phyloP scores from a whole-genome alignment of 2,888 invertebrate genomes.

The Agrochola litura region DNA sequence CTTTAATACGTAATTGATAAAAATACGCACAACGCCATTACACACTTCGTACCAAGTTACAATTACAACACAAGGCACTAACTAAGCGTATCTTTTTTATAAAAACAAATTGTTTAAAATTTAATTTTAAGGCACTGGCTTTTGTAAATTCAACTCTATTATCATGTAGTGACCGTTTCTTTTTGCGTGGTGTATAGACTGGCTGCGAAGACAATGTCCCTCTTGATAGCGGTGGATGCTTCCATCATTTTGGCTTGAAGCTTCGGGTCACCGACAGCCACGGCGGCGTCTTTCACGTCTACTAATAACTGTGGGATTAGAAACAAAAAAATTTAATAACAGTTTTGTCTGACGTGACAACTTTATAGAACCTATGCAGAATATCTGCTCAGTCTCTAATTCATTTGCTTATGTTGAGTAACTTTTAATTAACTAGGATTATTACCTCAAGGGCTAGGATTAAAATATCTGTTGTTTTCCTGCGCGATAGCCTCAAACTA shows the following conservation, averaged over 20 bases:
- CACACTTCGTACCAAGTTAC: background rate
- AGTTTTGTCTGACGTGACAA: no score
- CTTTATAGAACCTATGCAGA: no score
- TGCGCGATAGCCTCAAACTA: no score
- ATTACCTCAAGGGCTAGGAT: no score
- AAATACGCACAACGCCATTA: background rate
- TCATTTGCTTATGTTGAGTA: no score
- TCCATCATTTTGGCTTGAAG: constrained; percentile 98
- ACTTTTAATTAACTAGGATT: no score
- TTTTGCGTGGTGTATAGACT: constrained; percentile 95
- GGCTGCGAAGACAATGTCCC: constrained; percentile 99
- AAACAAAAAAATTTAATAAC: background rate
- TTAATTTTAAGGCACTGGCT: constrained; percentile 15
- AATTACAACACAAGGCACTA: constrained; percentile 23
- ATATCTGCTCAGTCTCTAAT: no score
- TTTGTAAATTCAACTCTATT: constrained; percentile 21
- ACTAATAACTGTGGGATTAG: constrained; percentile 79
- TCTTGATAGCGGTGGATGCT: constrained; percentile 97
- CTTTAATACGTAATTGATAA: constrained; percentile 13
- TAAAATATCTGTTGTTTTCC: no score
- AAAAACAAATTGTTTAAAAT: constrained; percentile 20
- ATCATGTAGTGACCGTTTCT: constrained; percentile 74
- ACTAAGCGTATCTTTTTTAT: constrained; percentile 22
- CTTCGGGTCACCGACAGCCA: constrained; percentile 97
- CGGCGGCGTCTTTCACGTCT: constrained; percentile 97